Evolutionary conservation across 2,113 vertebrate genomes (phyloP).

Genomic region (Scophthalmus maximus): DNA sequence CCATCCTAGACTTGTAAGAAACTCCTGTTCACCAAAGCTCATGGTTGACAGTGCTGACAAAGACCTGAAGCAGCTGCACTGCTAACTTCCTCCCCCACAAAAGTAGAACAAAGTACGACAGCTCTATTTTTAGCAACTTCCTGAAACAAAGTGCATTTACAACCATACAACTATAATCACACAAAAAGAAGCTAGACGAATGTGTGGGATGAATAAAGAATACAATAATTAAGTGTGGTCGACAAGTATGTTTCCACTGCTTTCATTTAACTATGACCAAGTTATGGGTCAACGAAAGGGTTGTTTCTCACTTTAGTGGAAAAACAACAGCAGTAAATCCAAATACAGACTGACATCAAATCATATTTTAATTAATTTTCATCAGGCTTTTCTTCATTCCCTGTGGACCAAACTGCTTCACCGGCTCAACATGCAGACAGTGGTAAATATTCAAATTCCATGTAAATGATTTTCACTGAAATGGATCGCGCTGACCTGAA

Average conservation of each 20-base stretch:
- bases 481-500: constrained; percentile 25
- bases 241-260: constrained; percentile 10
- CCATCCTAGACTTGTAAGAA: constrained; percentile 9
- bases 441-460: constrained; percentile 61
- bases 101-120: constrained; percentile 46
- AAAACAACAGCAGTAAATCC: constrained; percentile 26
- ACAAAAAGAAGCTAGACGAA: not conserved
- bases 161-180: constrained; percentile 29
- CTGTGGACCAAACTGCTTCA: constrained; percentile 33
- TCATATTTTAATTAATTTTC: constrained; percentile 39
- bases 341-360: constrained; percentile 34
- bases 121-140: constrained; percentile 68
- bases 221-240: not conserved
- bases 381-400: constrained; percentile 41
- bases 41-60: constrained; percentile 39
- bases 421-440: constrained; percentile 28
- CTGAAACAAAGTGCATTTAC: constrained; percentile 53
- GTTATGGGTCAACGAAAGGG: not conserved
- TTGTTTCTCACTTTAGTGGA: constrained; percentile 2
- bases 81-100: constrained; percentile 59
- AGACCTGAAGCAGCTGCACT: constrained; percentile 37
- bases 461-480: constrained; percentile 49
- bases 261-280: not conserved
- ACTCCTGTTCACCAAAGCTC: constrained; percentile 14
- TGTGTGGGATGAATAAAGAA: constrained; percentile 16